Conservation (phyloP, 2,888 invertebrate genomes). For the Athalia circularis region DNA sequence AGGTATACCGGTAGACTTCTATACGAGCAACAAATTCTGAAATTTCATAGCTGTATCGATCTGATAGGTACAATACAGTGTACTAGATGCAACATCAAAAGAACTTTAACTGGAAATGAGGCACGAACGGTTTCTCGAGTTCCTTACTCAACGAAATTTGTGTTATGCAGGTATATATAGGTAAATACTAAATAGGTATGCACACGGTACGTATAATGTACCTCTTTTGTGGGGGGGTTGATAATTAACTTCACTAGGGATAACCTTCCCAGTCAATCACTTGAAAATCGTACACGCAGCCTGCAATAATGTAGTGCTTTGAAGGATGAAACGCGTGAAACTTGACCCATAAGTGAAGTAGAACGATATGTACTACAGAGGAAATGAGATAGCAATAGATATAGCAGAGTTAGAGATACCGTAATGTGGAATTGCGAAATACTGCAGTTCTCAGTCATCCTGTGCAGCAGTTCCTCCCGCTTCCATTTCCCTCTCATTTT, state of each 20-base stretch:
- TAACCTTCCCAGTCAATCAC: slow-evolving; percentile 8
- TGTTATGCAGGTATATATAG: no score
- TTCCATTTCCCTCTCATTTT: not conserved
- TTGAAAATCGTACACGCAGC: not conserved
- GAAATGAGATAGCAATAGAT: not conserved
- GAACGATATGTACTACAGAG: not conserved
- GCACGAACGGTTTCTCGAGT: not conserved
- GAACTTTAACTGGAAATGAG: slow-evolving; percentile 19
- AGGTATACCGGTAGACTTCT: no score
- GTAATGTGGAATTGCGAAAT: slow-evolving; percentile 30
- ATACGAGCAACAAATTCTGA: no score
- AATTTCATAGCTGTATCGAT: no score
- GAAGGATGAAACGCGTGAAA: slow-evolving; percentile 23
- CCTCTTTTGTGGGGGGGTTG: not conserved
- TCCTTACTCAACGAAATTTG: not conserved
- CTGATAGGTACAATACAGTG: no score
- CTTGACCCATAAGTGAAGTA: not conserved
- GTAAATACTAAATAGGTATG: no score
- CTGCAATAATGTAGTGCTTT: not conserved
- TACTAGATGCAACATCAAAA: not conserved
- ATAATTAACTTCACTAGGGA: slow-evolving; percentile 16
- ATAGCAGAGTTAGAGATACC: not conserved
- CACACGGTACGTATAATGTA: no score
- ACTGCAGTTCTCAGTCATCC: not conserved
- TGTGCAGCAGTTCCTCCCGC: no score